Conservation (phyloP, 1,140 invertebrate species). For the Zaprionus kolodkinae region DNA sequence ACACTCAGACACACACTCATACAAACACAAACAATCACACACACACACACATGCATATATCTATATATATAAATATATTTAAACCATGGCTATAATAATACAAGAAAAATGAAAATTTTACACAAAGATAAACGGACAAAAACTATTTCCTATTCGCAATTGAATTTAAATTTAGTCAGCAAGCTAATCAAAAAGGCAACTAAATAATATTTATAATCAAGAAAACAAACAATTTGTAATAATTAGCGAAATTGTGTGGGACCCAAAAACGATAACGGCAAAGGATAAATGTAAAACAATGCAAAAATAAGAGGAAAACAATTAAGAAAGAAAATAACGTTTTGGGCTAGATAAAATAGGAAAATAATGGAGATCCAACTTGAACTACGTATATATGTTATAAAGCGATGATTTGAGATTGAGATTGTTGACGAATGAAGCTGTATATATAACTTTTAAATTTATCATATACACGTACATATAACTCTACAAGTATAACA, state of each 20-base stretch:
- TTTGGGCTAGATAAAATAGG: constrained; percentile 43
- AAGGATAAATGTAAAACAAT: constrained; percentile 28
- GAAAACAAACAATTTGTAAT: constrained; percentile 68
- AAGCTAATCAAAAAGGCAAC: constrained; percentile 78
- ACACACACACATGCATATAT: constrained; percentile 18
- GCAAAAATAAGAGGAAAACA: constrained; percentile 13
- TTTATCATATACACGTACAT: constrained; percentile 57
- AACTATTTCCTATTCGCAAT: constrained; percentile 71
- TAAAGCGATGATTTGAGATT: constrained; percentile 45
- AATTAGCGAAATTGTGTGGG: constrained; percentile 79
- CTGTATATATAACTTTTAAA: constrained; percentile 81
- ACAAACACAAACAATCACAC: constrained; percentile 3
- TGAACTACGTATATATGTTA: constrained; percentile 17
- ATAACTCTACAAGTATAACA: constrained; percentile 55
- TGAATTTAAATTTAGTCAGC: constrained; percentile 75
- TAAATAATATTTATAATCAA: constrained; percentile 55
- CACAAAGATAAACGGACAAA: constrained; percentile 56
- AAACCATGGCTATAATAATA: constrained; percentile 65
- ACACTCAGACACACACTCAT: constrained; percentile 15
- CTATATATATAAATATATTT: constrained; percentile 48
- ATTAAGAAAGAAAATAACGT: constrained; percentile 17
- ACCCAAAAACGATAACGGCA: constrained; percentile 68
- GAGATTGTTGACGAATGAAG: constrained; percentile 77
- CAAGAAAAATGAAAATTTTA: constrained; percentile 56
- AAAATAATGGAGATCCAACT: constrained; percentile 16